phyloP scores from a whole-genome alignment of 1,140 invertebrate species.

The Venturia canescens region DNA sequence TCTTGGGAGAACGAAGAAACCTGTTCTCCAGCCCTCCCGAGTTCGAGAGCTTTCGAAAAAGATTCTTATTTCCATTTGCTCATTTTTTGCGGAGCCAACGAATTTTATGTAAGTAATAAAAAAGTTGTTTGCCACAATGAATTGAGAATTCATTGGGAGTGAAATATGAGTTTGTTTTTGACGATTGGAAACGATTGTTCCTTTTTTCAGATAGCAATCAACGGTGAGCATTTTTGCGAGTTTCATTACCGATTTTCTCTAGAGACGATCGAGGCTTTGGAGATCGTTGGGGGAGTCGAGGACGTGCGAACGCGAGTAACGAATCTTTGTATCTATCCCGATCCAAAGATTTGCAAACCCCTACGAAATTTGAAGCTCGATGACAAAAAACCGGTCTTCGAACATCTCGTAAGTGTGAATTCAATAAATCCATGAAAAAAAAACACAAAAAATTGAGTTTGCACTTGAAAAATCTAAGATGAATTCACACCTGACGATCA shows the following conservation, averaged over 20 bases:
- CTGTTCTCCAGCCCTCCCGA: constrained; percentile 73
- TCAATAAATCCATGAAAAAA: constrained; percentile 22
- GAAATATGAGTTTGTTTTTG: constrained; percentile 1
- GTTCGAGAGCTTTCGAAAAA: constrained; percentile 62
- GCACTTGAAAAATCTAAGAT: neutral
- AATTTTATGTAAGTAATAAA: constrained; percentile 67
- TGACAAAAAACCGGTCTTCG: constrained; percentile 61
- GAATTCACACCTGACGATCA: neutral
- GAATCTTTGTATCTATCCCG: constrained; percentile 74
- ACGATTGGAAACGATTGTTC: constrained; percentile 18
- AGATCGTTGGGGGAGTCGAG: constrained; percentile 80
- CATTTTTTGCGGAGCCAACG: constrained; percentile 69
- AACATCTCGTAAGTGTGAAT: constrained; percentile 63
- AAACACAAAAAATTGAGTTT: neutral
- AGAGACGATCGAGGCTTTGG: constrained; percentile 76
- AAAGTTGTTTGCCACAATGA: constrained; percentile 46
- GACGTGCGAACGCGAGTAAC: constrained; percentile 73
- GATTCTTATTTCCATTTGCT: constrained; percentile 70
- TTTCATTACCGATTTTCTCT: constrained; percentile 82
- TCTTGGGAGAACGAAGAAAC: constrained; percentile 86
- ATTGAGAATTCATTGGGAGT: no score
- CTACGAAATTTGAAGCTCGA: constrained; percentile 60
- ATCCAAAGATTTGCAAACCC: constrained; percentile 70
- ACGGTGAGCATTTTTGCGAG: constrained; percentile 85
- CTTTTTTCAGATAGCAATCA: constrained; percentile 80